Evolutionary conservation across 2,113 vertebrate genomes (phyloP).

Genomic region (Odontesthes bonariensis): DNA sequence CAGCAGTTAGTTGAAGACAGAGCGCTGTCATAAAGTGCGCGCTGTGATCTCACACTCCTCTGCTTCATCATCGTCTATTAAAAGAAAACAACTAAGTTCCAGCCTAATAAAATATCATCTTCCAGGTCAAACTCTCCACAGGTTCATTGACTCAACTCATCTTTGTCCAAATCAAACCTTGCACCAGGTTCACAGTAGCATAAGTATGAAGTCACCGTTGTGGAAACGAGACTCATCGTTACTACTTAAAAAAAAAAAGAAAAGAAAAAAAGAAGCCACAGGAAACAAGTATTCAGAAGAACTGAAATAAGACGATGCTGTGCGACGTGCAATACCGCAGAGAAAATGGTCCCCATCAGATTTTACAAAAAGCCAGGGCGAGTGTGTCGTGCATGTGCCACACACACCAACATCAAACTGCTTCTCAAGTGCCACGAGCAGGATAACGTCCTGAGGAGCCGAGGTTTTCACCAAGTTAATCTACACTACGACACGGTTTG

Average conservation of each 20-base stretch:
- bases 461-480: neutral
- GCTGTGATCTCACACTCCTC: neutral
- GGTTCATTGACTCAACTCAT: constrained; percentile 17
- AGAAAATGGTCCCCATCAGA: constrained; percentile 54
- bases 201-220: constrained; percentile 50
- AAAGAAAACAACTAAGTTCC: constrained; percentile 18
- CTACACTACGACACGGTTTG: constrained; percentile 5
- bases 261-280: constrained; percentile 29
- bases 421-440: constrained; percentile 17
- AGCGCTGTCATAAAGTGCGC: neutral
- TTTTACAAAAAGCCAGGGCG: constrained; percentile 46
- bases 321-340: constrained; percentile 38
- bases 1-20: constrained; percentile 42
- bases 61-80: constrained; percentile 31
- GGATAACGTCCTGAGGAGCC: constrained; percentile 16
- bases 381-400: constrained; percentile 14
- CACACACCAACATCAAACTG: neutral
- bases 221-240: constrained; percentile 43
- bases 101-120: constrained; percentile 38
- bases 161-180: constrained; percentile 39
- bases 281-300: constrained; percentile 18
- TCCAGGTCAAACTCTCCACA: neutral
- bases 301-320: constrained; percentile 14
- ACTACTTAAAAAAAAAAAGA: neutral
- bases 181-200: constrained; percentile 56